Conservation (phyloP, 35 echinoderm and acorn worm genomes). For the Patiria miniata region DNA sequence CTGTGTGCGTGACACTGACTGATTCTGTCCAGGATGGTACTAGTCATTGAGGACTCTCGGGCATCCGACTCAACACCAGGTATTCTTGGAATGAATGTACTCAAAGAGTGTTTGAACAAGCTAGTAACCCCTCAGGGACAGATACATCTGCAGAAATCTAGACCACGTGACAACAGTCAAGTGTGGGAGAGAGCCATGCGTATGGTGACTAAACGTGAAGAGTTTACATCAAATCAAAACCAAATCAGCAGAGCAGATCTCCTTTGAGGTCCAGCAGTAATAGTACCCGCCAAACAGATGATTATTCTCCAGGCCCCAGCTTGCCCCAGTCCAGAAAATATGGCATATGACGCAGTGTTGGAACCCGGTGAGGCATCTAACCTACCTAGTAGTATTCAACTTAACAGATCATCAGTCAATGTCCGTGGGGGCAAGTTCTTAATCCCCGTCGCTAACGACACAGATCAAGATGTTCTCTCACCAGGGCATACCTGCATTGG, state of each 20-base stretch:
- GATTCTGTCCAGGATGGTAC: neutral
- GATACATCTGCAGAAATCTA: neutral
- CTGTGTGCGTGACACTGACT: too few relatives aligned
- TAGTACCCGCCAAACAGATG: neutral
- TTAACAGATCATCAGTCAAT: too few relatives aligned
- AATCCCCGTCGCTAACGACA: neutral
- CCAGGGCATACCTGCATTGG: neutral
- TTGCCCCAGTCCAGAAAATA: neutral
- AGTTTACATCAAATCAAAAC: neutral
- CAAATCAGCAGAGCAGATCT: neutral
- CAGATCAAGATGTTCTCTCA: neutral
- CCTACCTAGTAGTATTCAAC: too few relatives aligned
- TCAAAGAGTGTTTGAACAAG: neutral
- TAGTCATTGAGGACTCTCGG: too few relatives aligned
- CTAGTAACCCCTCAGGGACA: neutral
- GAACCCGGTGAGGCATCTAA: too few relatives aligned
- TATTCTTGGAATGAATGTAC: neutral
- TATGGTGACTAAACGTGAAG: neutral
- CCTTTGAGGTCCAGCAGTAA: neutral
- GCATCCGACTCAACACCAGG: neutral
- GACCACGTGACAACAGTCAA: neutral
- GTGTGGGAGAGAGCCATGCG: constrained; percentile 5
- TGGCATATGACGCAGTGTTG: neutral
- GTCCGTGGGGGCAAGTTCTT: too few relatives aligned
- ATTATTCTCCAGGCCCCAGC: neutral